These are phyloP conservation scores for Oncorhynchus keta DNA, from an alignment of 2,113 vertebrate species.

Conservation along the genomic window DNA sequence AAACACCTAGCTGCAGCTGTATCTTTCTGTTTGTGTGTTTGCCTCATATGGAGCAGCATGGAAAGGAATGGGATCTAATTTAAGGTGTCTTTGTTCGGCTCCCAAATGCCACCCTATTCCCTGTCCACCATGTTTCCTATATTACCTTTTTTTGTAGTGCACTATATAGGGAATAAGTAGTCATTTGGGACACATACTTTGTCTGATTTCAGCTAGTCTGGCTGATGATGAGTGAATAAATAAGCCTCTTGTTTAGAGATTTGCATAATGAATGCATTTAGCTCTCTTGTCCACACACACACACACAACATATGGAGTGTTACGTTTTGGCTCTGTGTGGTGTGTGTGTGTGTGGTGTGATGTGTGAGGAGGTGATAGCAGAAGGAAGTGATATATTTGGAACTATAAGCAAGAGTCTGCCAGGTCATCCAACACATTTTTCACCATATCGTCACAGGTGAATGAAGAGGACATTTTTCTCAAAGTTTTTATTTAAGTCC, in stretches of 20 bases:
- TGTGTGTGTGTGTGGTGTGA: slow-evolving; percentile 4
- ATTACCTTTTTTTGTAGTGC: neutral
- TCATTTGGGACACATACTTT: neutral
- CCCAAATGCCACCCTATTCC: too few species aligned
- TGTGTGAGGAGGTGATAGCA: slow-evolving; percentile 6
- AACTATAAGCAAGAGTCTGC: slow-evolving; percentile 22
- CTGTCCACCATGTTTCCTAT: neutral
- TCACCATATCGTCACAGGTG: slow-evolving; percentile 10
- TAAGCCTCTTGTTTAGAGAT: slow-evolving; percentile 35
- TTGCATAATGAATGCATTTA: slow-evolving; percentile 31
- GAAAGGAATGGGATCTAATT: slow-evolving; percentile 10
- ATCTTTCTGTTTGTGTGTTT: neutral
- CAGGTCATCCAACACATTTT: slow-evolving; percentile 20
- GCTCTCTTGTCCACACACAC: neutral
- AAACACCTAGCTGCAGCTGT: neutral
- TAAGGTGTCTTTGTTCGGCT: neutral
- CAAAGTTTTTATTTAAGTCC: too few species aligned
- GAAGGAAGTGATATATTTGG: slow-evolving; percentile 18
- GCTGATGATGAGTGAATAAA: slow-evolving; percentile 6
- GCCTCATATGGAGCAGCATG: too few species aligned
- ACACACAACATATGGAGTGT: neutral
- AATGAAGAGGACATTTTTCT: too few species aligned
- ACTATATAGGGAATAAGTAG: neutral
- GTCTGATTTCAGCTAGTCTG: slow-evolving; percentile 22
- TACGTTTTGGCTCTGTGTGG: neutral